phyloP scores from a whole-genome alignment of 2,797 vertebrate genomes.

The Ptychadena robeensis region DNA sequence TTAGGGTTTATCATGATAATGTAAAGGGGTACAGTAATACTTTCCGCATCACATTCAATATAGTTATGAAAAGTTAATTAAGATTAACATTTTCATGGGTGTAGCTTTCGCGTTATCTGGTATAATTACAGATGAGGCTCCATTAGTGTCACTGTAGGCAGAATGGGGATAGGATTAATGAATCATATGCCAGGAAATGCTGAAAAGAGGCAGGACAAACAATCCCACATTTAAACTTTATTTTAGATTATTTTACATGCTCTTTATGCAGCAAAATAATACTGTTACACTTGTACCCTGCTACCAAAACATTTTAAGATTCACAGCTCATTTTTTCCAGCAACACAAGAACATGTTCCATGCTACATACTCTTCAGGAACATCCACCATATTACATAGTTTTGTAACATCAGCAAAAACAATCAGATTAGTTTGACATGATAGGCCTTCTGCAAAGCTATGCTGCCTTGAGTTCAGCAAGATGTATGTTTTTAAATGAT shows the following conservation, averaged over 20 bases:
- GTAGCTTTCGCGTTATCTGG: not conserved
- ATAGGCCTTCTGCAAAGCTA: too few species aligned
- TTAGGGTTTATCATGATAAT: not conserved
- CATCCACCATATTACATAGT: too few species aligned
- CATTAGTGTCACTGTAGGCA: not conserved
- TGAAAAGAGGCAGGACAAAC: not conserved
- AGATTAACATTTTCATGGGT: not conserved
- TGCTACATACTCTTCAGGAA: too few species aligned
- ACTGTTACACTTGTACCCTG: not conserved
- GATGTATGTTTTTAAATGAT: too few species aligned
- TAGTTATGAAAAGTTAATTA: slow-evolving; percentile 6
- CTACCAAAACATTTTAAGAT: not conserved
- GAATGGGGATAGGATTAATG: slow-evolving; percentile 12
- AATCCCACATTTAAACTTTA: not conserved
- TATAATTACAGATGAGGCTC: not conserved
- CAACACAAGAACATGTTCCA: too few species aligned
- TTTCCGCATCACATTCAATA: not conserved
- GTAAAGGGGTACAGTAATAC: not conserved
- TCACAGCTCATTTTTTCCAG: not conserved
- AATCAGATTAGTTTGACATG: too few species aligned
- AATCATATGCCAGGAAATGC: not conserved
- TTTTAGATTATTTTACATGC: not conserved
- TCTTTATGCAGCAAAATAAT: not conserved
- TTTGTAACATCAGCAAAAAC: too few species aligned
- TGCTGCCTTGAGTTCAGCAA: too few species aligned